Base-by-base conservation (phyloP, 2,113 vertebrate species). In the Nymphicus hollandicus region DNA sequence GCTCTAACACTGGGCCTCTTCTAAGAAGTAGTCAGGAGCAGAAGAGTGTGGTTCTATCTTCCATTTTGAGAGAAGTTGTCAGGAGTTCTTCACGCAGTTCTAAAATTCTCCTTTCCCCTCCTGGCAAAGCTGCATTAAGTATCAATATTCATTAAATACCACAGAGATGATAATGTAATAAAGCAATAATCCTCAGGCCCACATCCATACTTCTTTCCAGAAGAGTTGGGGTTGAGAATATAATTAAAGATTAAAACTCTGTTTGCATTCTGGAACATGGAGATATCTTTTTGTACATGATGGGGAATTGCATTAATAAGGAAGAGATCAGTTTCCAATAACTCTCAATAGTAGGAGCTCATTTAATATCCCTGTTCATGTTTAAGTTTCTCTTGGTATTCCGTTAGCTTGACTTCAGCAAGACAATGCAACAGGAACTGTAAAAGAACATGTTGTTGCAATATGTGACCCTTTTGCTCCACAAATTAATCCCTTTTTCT, bases 241-340 rank as follows among this genome's bases (percentile, higher is more conserved):
- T 98, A 98, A 98, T 98, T 98, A 98, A 98, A 98, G 98, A 98
- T 98, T 98, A 98, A 98, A 98, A 98, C 96, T 97, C 83, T 98
- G 98, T 98, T 98, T 98, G 98, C 98, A 96, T 98, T 98, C 97
- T 97, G 95, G 97, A 98, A 97, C 96, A 96, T 85, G 89, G 96
- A 97, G 95, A 94, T 94, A 88, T 95, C 96, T 97, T 97, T 94
- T 92, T 52, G 92, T 97, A 97, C 97, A 96, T 97, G 96, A 94
- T 47, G 80, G 96, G 97, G 97, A 98, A 96, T 98, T 97, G 81
- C 78, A 93, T 98, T 98, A 98, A 98, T 98, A 98, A 98, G 98
- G 97, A 96, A 80, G 98, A 98, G 98, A 98, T 98, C 98, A 98
- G 96, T 97, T 98, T 97, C 97, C 98, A 98, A 98, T 98, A 98